Conservation (phyloP, 2,797 vertebrate genomes). For the Hyperoplus immaculatus region DNA sequence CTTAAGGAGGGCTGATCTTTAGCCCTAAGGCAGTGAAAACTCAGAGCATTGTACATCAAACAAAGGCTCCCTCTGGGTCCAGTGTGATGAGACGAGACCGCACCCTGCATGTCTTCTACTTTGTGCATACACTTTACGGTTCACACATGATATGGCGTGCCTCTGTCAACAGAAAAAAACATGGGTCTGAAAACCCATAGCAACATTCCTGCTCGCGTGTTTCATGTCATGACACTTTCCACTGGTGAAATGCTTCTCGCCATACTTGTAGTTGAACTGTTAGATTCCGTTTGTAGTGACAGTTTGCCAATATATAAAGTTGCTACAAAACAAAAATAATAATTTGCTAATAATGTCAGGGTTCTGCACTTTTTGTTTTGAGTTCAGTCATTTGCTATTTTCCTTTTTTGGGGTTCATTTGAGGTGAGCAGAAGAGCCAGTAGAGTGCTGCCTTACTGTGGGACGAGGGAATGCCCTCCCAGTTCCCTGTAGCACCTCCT, state of each 20-base stretch:
- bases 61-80: conserved; percentile 52
- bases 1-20: conserved; percentile 54
- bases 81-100: conserved; percentile 34
- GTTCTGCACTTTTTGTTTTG: neutral
- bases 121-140: conserved; percentile 39
- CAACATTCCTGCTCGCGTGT: conserved; percentile 15
- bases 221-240: neutral
- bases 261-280: neutral
- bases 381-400: neutral
- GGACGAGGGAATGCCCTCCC: conserved; percentile 51
- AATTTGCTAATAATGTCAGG: neutral
- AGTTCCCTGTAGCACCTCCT: conserved; percentile 71
- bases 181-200: conserved; percentile 20
- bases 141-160: conserved; percentile 50
- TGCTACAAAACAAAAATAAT: neutral
- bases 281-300: neutral
- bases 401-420: conserved; percentile 17
- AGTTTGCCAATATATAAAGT: neutral
- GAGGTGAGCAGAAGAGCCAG: conserved; percentile 22
- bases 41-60: conserved; percentile 46
- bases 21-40: conserved; percentile 42
- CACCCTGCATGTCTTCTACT: conserved; percentile 67
- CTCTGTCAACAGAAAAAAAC: conserved; percentile 48
- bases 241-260: neutral
- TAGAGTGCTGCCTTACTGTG: conserved; percentile 23